phyloP scores from a whole-genome alignment of 2,113 vertebrate species.

The Carollia perspicillata region DNA sequence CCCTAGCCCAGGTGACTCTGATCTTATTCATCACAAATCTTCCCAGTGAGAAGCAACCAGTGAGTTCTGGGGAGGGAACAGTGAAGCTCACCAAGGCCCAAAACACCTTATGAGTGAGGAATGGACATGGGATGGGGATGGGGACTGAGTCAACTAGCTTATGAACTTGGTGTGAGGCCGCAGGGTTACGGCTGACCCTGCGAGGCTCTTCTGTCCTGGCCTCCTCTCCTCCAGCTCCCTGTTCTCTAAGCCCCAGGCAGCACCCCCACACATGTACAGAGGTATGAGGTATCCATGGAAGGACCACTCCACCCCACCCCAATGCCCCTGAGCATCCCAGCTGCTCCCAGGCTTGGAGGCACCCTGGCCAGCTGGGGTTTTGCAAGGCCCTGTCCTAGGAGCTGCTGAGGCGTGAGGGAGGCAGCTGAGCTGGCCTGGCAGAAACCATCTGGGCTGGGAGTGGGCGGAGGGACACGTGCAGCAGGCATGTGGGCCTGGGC shows the following conservation, averaged over 20 bases:
- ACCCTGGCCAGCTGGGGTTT: conserved; percentile 63
- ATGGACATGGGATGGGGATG: neutral
- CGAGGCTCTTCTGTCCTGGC: neutral
- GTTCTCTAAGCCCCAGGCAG: conserved; percentile 3
- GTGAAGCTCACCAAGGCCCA: neutral
- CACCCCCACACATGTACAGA: neutral
- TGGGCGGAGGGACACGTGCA: conserved; percentile 36
- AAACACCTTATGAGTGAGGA: neutral
- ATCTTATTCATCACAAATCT: neutral
- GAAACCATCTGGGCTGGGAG: conserved; percentile 80
- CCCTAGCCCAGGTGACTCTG: neutral
- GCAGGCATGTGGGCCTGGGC: conserved; percentile 64
- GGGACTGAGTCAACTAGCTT: neutral
- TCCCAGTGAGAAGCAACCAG: neutral
- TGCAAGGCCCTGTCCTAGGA: conserved; percentile 66
- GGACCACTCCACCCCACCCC: neutral
- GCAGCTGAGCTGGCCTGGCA: conserved; percentile 63
- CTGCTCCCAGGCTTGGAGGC: conserved; percentile 77
- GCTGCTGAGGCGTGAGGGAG: conserved; percentile 77
- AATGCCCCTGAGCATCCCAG: conserved; percentile 77
- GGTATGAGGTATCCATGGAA: neutral
- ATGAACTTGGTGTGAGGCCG: neutral
- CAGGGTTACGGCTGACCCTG: neutral
- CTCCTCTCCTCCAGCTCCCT: neutral
- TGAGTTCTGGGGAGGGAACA: neutral